Evolutionary conservation across 2,888 invertebrate genomes (phyloP).

Genomic region (Perizoma flavofasciatum): DNA sequence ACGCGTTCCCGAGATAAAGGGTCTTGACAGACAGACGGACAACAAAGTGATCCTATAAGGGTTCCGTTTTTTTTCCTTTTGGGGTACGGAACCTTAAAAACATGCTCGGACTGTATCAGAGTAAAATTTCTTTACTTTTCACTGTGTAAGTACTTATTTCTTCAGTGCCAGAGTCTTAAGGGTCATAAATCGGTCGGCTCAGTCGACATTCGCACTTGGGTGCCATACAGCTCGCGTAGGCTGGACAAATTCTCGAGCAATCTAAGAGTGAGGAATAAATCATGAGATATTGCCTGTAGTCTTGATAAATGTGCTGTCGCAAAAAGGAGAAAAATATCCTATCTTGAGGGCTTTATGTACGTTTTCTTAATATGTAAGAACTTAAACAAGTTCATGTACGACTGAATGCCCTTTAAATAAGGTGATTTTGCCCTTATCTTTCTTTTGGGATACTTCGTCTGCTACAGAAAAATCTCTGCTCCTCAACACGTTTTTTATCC

Average conservation of each 20-base stretch:
- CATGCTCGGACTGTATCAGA: too few species aligned
- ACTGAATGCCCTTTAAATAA: too few species aligned
- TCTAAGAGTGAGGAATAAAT: slow-evolving; percentile 59
- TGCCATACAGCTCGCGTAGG: slow-evolving; percentile 61
- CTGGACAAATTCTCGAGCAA: slow-evolving; percentile 66
- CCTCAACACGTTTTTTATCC: too few species aligned
- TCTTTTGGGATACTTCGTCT: too few species aligned
- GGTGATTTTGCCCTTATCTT: too few species aligned
- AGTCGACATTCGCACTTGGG: slow-evolving; percentile 54
- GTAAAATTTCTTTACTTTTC: too few species aligned
- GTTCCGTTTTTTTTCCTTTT: too few species aligned
- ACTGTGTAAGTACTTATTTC: background rate
- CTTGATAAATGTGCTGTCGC: slow-evolving; percentile 42
- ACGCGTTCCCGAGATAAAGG: too few species aligned
- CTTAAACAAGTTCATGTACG: slow-evolving; percentile 13
- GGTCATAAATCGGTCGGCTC: slow-evolving; percentile 65
- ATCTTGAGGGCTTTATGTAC: background rate
- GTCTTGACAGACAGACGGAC: too few species aligned
- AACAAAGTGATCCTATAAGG: too few species aligned
- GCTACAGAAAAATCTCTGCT: too few species aligned
- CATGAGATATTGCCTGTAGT: slow-evolving; percentile 53
- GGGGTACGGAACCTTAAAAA: too few species aligned
- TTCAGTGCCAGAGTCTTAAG: slow-evolving; percentile 29
- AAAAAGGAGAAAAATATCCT: slow-evolving; percentile 12
- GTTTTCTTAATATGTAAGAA: background rate